Evolutionary conservation across 2,113 vertebrate genomes (phyloP).

Genomic region (Bujurquina vittata): DNA sequence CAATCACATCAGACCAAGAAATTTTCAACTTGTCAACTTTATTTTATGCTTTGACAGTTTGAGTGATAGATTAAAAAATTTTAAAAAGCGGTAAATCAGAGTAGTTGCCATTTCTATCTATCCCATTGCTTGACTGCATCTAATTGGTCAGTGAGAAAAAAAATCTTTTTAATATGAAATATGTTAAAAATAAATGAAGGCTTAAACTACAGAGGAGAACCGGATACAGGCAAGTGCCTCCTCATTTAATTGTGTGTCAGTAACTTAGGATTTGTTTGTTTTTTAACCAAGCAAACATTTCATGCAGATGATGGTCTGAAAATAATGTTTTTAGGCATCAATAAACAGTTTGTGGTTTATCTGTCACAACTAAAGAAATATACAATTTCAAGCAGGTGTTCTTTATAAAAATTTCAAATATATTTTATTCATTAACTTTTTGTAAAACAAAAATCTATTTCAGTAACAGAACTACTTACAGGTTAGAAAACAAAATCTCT

Average conservation of each 20-base stretch:
- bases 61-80: background rate
- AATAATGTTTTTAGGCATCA: background rate
- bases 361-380: constrained; percentile 12
- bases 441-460: constrained; percentile 72
- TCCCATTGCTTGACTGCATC: background rate
- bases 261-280: background rate
- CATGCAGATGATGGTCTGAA: background rate
- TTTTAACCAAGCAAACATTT: background rate
- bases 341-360: background rate
- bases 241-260: background rate
- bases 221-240: no score
- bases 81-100: background rate
- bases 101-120: background rate
- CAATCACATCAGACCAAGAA: background rate
- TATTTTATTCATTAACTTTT: constrained; percentile 77
- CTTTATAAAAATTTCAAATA: constrained; percentile 78
- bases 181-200: background rate
- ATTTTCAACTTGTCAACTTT: constrained; percentile 11
- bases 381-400: constrained; percentile 42
- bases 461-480: constrained; percentile 75
- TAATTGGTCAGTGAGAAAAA: background rate
- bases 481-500: constrained; percentile 65
- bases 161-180: background rate
- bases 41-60: constrained; percentile 13
- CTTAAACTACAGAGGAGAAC: background rate